Conservation (phyloP, 1,140 invertebrate species). For the Calliopsis andreniformis region DNA sequence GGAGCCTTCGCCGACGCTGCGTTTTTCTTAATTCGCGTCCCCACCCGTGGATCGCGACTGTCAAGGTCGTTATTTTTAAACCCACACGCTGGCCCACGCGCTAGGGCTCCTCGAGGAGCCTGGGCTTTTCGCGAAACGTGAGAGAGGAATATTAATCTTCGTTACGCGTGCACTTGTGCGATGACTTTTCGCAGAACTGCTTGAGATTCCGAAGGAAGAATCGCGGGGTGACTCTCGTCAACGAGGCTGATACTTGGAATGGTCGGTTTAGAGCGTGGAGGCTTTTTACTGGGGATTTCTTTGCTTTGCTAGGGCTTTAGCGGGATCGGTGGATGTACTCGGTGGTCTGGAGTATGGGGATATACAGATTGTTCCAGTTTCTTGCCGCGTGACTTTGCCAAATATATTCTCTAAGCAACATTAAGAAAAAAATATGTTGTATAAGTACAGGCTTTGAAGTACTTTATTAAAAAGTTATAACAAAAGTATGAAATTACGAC, state of each 20-base stretch:
- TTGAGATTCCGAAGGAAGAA: neutral
- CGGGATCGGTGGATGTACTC: no score
- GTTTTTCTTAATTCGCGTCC: constrained; percentile 20
- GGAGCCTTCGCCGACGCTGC: constrained; percentile 6
- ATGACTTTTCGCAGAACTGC: neutral
- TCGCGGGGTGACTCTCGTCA: neutral
- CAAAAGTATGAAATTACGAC: no score
- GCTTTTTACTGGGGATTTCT: no score
- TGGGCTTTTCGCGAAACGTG: neutral
- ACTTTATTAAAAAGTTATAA: no score
- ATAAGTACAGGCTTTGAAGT: no score
- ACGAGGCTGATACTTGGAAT: neutral
- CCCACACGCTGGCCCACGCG: constrained; percentile 5
- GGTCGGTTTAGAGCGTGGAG: neutral
- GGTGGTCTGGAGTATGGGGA: no score
- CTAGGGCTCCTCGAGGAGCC: neutral
- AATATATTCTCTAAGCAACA: no score
- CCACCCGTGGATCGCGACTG: constrained; percentile 19
- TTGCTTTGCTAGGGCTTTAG: no score
- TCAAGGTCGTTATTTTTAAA: constrained; percentile 66
- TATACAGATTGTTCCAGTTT: no score
- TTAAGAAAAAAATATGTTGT: no score
- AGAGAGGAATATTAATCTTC: constrained; percentile 26
- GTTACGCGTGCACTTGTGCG: neutral
- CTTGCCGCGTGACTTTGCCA: no score